Evolutionary conservation across 2,113 vertebrate genomes (phyloP).

Genomic region (Carassius auratus): DNA sequence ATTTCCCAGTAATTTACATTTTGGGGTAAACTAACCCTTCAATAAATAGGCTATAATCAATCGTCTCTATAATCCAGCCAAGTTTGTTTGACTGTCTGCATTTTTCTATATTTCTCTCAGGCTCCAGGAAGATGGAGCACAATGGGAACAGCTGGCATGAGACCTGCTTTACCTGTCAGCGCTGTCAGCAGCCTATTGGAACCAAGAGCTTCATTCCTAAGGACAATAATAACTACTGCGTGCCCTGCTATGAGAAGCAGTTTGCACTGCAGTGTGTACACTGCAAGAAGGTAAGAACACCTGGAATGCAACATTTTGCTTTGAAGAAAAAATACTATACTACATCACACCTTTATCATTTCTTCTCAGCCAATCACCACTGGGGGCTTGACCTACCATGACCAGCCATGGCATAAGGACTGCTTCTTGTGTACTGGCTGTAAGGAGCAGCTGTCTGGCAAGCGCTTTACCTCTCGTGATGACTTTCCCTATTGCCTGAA

Average conservation of each 20-base stretch:
- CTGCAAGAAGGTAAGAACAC: constrained; percentile 80
- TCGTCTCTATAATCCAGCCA: too few relatives aligned
- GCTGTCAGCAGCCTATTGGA: constrained; percentile 84
- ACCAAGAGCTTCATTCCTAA: constrained; percentile 87
- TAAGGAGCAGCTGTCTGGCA: constrained; percentile 82
- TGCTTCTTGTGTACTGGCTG: constrained; percentile 85
- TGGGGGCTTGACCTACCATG: constrained; percentile 83
- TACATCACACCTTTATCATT: background rate
- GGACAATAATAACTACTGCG: constrained; percentile 82
- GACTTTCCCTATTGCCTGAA: constrained; percentile 84
- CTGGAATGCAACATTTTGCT: background rate
- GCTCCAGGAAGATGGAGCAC: constrained; percentile 69
- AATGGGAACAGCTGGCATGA: constrained; percentile 73
- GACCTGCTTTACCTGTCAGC: constrained; percentile 84
- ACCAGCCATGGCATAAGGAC: constrained; percentile 83
- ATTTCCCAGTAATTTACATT: too few relatives aligned
- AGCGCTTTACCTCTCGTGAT: constrained; percentile 84
- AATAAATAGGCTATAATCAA: too few relatives aligned
- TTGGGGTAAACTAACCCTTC: too few relatives aligned
- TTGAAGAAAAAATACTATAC: background rate
- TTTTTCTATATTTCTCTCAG: constrained; percentile 60
- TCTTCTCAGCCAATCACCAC: constrained; percentile 82
- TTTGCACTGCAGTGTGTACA: constrained; percentile 85
- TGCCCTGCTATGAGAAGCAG: constrained; percentile 80
- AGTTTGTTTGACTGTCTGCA: background rate